Conservation (phyloP, 2,888 invertebrate species). For the Scelioninae gen. 1 region DNA sequence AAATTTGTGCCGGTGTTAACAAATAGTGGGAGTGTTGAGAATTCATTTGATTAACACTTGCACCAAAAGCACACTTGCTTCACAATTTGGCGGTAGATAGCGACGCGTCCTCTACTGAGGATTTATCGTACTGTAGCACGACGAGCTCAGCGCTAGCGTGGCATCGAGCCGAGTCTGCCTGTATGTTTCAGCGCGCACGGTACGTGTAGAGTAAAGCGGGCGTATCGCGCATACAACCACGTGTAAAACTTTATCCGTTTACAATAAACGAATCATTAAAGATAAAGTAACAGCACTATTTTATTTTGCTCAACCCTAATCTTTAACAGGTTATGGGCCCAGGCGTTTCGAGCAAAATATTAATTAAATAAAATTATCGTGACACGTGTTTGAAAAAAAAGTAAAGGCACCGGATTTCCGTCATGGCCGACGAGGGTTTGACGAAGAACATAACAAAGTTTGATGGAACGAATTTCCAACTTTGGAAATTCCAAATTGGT, state of each 20-base stretch:
- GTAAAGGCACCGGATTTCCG: not conserved
- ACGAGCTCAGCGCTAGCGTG: no score
- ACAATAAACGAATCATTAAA: no score
- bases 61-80: not conserved
- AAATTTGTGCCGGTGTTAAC: not conserved
- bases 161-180: no score
- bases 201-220: no score
- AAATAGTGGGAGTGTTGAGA: not conserved
- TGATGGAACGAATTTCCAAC: conserved; percentile 17
- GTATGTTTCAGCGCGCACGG: no score
- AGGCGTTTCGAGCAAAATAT: not conserved
- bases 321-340: conserved; percentile 32
- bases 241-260: no score
- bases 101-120: not conserved
- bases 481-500: conserved; percentile 21
- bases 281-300: no score
- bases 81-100: not conserved
- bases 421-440: conserved; percentile 1
- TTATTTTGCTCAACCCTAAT: not conserved
- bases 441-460: conserved; percentile 6
- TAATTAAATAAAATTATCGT: not conserved
- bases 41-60: not conserved
- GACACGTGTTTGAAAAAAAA: not conserved
- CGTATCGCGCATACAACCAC: no score
- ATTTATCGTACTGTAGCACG: not conserved